Evolutionary conservation across 2,888 invertebrate species (phyloP), one percentile per base, ranked within the genome.

Genomic region (Neocrepidodera transversa): DNA sequence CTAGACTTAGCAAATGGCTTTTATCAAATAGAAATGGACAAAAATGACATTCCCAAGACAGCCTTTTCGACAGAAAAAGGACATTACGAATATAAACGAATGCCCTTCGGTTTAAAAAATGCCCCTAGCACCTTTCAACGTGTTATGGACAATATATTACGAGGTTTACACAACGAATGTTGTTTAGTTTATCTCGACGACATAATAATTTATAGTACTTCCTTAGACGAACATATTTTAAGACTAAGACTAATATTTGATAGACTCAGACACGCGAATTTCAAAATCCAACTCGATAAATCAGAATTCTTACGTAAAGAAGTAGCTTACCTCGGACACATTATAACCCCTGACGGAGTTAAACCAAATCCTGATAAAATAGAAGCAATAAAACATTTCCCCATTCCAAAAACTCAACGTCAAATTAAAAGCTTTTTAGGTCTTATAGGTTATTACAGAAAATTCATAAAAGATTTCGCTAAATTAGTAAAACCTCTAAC

Each of bases 141-240:
- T n/a, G n/a, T n/a, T n/a, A n/a, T n/a, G n/a, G n/a, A n/a, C n/a
- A n/a, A n/a, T n/a, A n/a, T n/a, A n/a, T n/a, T n/a, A n/a, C n/a
- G n/a, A n/a, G n/a, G n/a, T n/a, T n/a, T n/a, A n/a, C n/a, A n/a
- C n/a, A n/a, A n/a, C n/a, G n/a, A n/a, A n/a, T n/a, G n/a, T n/a
- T n/a, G n/a, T n/a, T n/a, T n/a, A n/a, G 10, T 30, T 6, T 30
- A 4, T 6, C 30, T n/a, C 2, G 30, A 30, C n/a, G n/a, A n/a
- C n/a, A n/a, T n/a, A n/a, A n/a, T n/a, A n/a, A n/a, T n/a, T n/a
- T n/a, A n/a, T n/a, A n/a, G n/a, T 1, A 68, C 63, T 7, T 67
- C 66, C 0, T 45, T 74, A 6, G 66, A 73, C 40, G 71, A 75
- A 62, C n/a, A n/a, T n/a, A n/a, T n/a, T n/a, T n/a, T n/a, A n/a